Base-by-base conservation (phyloP, 2,797 vertebrate species). In the Macropus fuliginosus region DNA sequence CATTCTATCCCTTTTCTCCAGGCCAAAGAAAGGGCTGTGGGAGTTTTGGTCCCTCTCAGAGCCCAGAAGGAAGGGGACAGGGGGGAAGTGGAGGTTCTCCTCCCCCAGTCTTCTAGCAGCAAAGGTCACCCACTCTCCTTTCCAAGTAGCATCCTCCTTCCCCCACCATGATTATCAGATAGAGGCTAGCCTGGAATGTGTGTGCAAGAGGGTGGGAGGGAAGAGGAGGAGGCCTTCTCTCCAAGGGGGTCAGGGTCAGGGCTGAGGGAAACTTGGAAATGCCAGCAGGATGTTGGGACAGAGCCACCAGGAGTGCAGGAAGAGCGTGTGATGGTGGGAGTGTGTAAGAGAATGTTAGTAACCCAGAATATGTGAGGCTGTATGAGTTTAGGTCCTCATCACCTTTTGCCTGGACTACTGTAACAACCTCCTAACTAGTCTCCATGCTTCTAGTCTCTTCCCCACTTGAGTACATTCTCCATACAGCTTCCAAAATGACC, bases 241-340 rank as follows among this genome's bases (percentile, higher is more conserved):
- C 81, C 24, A 13, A 55, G 28, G 54, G 54, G 54, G 59, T 96
- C 96, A 96, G 96, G 97, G 97, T 96, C 95, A 95, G 96, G 94
- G 96, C 21, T 3, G 10, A 81, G 74, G 11, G 96, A 97, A 97
- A 98, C 96, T 94, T 96, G 97, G 97, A 96, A 97, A 97, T 98
- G 97, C 97, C 93, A 96, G 95, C 97, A 81, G 66, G 66, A 81
- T 81, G 66, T 46, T 40, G 18, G n/a, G n/a, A 21, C n/a, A 46
- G 66, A 81, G 18, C 16, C n/a, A 46, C n/a, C n/a, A 46, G 66
- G 66, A 81, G n/a, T 81, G 66, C 66, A 21, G 21, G 18, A 40
- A 40, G n/a, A 81, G 66, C 4, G 0, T 46, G 66, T 9, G n/a
- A 81, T 40, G n/a, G n/a, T 81, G 66, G 66, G n/a, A 81, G 1